Percentiles rank a stretch among this genome's conserved stretches.
Evolutionary conservation across 2,113 vertebrate genomes (phyloP).

Genomic region (Speoplatyrhinus poulsoni): DNA sequence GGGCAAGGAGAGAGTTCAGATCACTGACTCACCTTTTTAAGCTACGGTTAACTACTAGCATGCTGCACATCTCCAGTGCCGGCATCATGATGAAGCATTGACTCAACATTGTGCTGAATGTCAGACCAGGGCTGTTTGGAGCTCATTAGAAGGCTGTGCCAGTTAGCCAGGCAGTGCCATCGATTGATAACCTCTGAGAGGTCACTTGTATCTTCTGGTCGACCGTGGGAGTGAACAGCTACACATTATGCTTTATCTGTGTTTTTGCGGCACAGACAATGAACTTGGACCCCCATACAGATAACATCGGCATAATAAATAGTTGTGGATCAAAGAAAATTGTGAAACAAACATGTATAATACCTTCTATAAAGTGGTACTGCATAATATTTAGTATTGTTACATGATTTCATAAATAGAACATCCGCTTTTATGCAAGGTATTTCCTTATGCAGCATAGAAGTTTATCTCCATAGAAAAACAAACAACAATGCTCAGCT

Average conservation of each 20-base stretch:
- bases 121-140: slow-evolving; percentile 29
- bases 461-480: too few relatives aligned
- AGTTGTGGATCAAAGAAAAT: slow-evolving; percentile 2
- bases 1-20: slow-evolving; percentile 43
- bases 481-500: too few relatives aligned
- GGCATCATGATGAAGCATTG: slow-evolving; percentile 33
- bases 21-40: neutral
- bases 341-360: neutral
- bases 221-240: slow-evolving; percentile 35
- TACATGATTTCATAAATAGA: neutral
- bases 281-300: slow-evolving; percentile 32
- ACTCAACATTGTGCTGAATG: slow-evolving; percentile 43
- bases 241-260: slow-evolving; percentile 13
- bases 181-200: slow-evolving; percentile 30
- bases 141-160: slow-evolving; percentile 55
- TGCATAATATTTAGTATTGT: neutral
- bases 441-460: too few relatives aligned
- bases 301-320: slow-evolving; percentile 32
- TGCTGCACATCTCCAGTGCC: slow-evolving; percentile 36
- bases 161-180: slow-evolving; percentile 47
- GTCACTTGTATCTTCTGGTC: slow-evolving; percentile 19
- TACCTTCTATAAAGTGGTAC: neutral
- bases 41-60: slow-evolving; percentile 29
- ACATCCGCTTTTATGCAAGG: too few relatives aligned
- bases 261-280: slow-evolving; percentile 7